phyloP scores from a whole-genome alignment of 1,140 invertebrate genomes.

The Cryptotermes secundus region DNA sequence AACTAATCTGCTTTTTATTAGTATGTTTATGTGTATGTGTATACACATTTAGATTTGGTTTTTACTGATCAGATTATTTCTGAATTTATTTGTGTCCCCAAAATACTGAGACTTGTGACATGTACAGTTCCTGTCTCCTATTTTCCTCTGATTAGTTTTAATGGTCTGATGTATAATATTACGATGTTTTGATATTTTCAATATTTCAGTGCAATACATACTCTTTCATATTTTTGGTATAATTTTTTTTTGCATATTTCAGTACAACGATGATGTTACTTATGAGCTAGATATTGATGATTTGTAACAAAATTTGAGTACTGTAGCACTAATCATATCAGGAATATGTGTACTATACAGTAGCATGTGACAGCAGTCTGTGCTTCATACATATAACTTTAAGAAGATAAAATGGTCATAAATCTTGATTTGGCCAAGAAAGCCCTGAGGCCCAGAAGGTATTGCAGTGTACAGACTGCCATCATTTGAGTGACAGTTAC shows the following conservation, averaged over 20 bases:
- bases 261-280: not conserved
- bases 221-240: not conserved
- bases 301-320: not conserved
- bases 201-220: not conserved
- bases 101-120: not conserved
- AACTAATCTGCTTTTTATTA: too few species aligned
- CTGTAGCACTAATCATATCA: not conserved
- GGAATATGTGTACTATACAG: not conserved
- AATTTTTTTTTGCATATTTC: conserved; percentile 6
- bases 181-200: conserved; percentile 13
- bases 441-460: not conserved
- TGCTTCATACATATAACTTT: not conserved
- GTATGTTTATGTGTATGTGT: too few species aligned
- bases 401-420: not conserved
- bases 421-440: not conserved
- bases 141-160: not conserved
- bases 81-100: not conserved
- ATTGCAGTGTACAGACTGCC: not conserved
- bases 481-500: not conserved
- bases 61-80: not conserved
- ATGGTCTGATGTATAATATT: not conserved
- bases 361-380: not conserved
- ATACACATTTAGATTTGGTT: not conserved
- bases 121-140: not conserved
- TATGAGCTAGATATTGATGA: not conserved